Percentiles rank a stretch among this genome's conserved stretches.
Evolutionary conservation across 2,113 vertebrate species (phyloP).

Genomic region (Boulengeromyrus knoepffleri): DNA sequence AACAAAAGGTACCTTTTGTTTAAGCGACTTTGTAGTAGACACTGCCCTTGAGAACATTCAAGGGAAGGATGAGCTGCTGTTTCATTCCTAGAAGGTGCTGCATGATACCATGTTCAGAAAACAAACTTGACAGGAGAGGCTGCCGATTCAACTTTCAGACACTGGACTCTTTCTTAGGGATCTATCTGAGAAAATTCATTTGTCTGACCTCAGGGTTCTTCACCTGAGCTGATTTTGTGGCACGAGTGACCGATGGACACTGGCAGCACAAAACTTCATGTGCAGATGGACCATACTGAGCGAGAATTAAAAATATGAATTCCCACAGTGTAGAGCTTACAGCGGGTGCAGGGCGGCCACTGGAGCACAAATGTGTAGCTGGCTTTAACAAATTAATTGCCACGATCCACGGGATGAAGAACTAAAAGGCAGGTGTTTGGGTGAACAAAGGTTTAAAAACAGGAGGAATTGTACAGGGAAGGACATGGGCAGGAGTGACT

Average conservation of each 20-base stretch:
- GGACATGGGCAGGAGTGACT: neutral
- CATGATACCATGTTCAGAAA: neutral
- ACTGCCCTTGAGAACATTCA: neutral
- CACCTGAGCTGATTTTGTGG: neutral
- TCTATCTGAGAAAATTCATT: neutral
- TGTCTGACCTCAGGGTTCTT: neutral
- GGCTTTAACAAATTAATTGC: neutral
- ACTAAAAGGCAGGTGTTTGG: neutral
- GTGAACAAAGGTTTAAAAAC: too few relatives aligned
- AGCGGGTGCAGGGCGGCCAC: neutral
- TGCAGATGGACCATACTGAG: neutral
- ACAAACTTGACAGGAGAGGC: neutral
- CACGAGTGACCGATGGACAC: neutral
- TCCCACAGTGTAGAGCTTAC: neutral
- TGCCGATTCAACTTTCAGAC: neutral
- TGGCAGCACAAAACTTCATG: neutral
- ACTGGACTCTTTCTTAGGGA: neutral
- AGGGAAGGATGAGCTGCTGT: neutral
- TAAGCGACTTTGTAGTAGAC: slow-evolving; percentile 1
- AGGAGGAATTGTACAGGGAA: neutral
- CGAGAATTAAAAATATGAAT: neutral
- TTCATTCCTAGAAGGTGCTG: neutral
- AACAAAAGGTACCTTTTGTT: slow-evolving; percentile 3
- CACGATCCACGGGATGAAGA: neutral
- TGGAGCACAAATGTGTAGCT: neutral